Evolutionary conservation across 2,888 invertebrate genomes (phyloP).

Genomic region (Cyaniris semiargus): DNA sequence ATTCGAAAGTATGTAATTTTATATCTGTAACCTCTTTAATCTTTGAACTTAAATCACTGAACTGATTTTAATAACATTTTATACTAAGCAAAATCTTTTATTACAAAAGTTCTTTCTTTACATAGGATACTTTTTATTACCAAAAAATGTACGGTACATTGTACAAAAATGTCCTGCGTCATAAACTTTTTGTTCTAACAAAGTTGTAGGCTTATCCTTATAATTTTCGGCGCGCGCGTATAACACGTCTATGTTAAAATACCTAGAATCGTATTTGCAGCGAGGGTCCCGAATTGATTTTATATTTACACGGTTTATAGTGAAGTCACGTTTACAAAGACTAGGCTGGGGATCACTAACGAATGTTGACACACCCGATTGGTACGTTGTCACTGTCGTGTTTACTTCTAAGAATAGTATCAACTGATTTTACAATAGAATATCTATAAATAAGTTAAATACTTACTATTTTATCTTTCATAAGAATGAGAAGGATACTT

Average conservation of each 20-base stretch:
- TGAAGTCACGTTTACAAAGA: constrained; percentile 68
- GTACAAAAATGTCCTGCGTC: no score
- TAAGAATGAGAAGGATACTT: no score
- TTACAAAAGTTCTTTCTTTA: no score
- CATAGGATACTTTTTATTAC: not conserved
- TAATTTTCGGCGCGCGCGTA: no score
- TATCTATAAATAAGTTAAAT: not conserved
- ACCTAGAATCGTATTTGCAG: not conserved
- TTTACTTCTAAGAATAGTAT: constrained; percentile 22
- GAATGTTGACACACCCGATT: constrained; percentile 62
- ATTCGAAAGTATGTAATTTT: no score
- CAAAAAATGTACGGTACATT: not conserved
- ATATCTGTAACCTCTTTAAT: no score
- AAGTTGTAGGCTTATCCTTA: not conserved
- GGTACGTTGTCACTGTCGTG: constrained; percentile 28
- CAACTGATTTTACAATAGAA: not conserved
- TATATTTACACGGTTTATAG: constrained; percentile 32
- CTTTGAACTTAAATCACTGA: no score
- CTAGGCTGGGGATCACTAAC: constrained; percentile 64
- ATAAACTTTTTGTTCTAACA: not conserved
- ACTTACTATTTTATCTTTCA: no score
- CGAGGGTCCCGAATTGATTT: not conserved
- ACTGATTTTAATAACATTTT: no score
- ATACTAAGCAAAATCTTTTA: no score
- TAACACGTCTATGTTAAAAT: not conserved